These are phyloP conservation scores for Sesia bembeciformis DNA, from an alignment of 2,888 invertebrate genomes.

Conservation along the genomic window DNA sequence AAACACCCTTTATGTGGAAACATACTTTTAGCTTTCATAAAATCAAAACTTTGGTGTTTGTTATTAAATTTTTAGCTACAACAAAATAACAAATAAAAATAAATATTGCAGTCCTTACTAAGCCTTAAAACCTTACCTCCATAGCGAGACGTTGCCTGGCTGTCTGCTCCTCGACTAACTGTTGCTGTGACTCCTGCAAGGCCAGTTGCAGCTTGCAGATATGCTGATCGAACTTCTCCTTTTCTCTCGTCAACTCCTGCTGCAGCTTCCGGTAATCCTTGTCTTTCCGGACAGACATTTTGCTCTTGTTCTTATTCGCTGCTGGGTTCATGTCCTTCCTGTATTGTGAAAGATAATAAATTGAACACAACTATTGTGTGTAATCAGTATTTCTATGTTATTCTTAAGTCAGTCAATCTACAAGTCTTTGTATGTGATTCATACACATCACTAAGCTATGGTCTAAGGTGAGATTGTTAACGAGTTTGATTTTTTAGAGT, in stretches of 20 bases:
- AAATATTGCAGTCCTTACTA: background rate
- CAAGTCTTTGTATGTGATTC: too few relatives aligned
- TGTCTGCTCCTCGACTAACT: slow-evolving; percentile 82
- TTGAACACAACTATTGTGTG: too few relatives aligned
- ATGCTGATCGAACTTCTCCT: slow-evolving; percentile 94
- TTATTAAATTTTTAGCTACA: too few relatives aligned
- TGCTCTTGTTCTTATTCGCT: slow-evolving; percentile 85
- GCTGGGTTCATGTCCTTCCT: slow-evolving; percentile 78
- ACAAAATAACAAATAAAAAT: too few relatives aligned
- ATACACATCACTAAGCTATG: too few relatives aligned
- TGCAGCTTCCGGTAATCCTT: slow-evolving; percentile 96
- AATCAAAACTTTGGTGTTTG: background rate
- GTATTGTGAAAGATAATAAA: slow-evolving; percentile 4
- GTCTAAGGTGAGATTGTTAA: too few relatives aligned
- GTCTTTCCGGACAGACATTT: slow-evolving; percentile 90
- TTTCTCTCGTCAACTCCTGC: slow-evolving; percentile 94
- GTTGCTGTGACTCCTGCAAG: slow-evolving; percentile 88
- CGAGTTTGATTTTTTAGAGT: too few relatives aligned
- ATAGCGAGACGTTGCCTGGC: slow-evolving; percentile 86
- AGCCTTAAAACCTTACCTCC: slow-evolving; percentile 74
- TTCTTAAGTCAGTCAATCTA: too few relatives aligned
- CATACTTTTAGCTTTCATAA: background rate
- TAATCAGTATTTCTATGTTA: too few relatives aligned
- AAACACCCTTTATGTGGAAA: too few relatives aligned
- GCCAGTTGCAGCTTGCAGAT: slow-evolving; percentile 88